Base-by-base conservation (phyloP, 2,888 invertebrate genomes). In the Melikaiella ostensackeni region DNA sequence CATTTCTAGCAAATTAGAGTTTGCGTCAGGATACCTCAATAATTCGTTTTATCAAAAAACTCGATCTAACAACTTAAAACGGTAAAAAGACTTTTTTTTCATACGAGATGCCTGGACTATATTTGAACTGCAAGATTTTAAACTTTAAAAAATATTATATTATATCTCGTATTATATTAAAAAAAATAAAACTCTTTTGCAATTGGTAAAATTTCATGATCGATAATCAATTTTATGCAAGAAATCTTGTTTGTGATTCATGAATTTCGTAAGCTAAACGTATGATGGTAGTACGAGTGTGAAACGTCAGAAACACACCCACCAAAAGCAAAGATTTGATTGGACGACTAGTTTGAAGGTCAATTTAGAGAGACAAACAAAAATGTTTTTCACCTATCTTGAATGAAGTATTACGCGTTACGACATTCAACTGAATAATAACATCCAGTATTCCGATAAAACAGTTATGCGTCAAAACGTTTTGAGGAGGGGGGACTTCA, bases 351-450 rank as follows among this genome's bases (percentile, higher is more conserved):
- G 30, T 70, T 70, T 70, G 46, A 70, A 70, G 70, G 70, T 50
- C 46, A 70, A 19, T 11, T 50, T 70, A 5, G 27, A 46, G 6
- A 42, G 74, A 75, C 79, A 81, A 83, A 83, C 79, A 81, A 82
- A 76, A 75, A 61, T 81, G 79, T 81, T 83, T 83, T 76, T 63
- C 77, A 74, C 38, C n/a, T 16, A 16, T 6, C 30, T 21, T 9
- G 21, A 57, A 21, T 57, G 24, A 50, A 50, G n/a, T n/a, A 50
- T 19, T n/a, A 50, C 42, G 16, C 21, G n/a, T 21, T 21, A 21
- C 19, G 3, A 57, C 21, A 57, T 13, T 57, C 24, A 21, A 57
- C 11, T 57, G 57, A 57, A 21, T 57, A 57, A 57, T 57, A 27
- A 27, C 13, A 57, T n/a, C 57, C 27, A 27, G 2, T 6, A 27